Evolutionary conservation across 2,888 invertebrate genomes (phyloP).

Genomic region (Globia sparganii): DNA sequence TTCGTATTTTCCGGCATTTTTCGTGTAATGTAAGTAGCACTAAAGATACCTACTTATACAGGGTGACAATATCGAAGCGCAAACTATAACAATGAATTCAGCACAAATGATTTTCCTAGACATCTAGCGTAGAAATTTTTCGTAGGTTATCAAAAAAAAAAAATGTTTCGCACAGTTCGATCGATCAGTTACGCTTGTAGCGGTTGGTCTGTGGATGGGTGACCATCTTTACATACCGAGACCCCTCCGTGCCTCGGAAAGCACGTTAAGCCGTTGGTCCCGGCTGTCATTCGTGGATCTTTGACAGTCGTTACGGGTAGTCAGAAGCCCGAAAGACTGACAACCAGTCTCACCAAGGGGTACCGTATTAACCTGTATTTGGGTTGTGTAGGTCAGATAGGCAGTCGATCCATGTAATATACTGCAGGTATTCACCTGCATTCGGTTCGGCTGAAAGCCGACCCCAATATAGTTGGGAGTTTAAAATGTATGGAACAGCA

Average conservation of each 20-base stretch:
- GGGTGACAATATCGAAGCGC: too few species aligned
- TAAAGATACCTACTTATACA: not conserved
- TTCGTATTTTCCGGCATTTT: too few species aligned
- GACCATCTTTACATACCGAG: not conserved
- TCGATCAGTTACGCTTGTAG: not conserved
- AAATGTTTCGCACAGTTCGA: not conserved
- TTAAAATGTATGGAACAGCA: too few species aligned
- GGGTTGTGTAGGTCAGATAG: not conserved
- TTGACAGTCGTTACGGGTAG: not conserved
- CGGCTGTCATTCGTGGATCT: too few species aligned
- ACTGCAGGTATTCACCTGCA: too few species aligned
- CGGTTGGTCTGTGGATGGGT: not conserved
- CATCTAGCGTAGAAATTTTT: too few species aligned
- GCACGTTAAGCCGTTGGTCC: not conserved
- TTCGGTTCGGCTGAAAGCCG: too few species aligned
- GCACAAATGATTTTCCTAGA: too few species aligned
- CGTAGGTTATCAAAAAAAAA: too few species aligned
- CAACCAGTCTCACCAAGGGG: not conserved
- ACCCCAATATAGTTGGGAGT: too few species aligned
- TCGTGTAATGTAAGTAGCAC: too few species aligned
- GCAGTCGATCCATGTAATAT: not conserved
- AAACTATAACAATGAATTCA: too few species aligned
- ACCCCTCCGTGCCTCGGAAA: not conserved
- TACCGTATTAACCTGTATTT: not conserved
- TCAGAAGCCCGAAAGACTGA: not conserved